phyloP scores from a whole-genome alignment of 2,113 vertebrate genomes.

The Tachysurus vachellii region DNA sequence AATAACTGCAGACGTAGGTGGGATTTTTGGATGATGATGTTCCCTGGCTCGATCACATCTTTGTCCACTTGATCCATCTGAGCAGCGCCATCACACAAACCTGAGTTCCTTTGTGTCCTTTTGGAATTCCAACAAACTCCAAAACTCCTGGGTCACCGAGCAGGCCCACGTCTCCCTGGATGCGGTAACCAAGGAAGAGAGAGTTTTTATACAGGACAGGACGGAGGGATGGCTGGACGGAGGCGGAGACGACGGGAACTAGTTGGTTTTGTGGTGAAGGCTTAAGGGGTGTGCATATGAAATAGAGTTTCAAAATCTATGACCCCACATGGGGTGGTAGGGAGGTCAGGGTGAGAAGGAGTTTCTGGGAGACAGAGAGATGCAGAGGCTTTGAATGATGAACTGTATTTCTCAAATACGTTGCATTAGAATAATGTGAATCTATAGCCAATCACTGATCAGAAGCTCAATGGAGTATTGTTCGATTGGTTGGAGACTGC shows the following conservation, averaged over 20 bases:
- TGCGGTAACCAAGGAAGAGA: conserved; percentile 64
- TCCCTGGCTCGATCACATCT: neutral
- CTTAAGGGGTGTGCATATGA: conserved; percentile 8
- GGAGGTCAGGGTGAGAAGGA: conserved; percentile 34
- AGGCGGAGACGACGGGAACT: conserved; percentile 31
- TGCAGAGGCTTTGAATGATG: conserved; percentile 3
- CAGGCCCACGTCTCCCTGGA: conserved; percentile 85
- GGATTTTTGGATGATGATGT: neutral
- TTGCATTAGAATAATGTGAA: neutral
- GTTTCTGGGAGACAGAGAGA: conserved; percentile 10
- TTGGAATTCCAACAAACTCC: conserved; percentile 85
- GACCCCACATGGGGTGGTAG: conserved; percentile 37
- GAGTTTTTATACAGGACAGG: conserved; percentile 57
- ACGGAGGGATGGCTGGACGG: conserved; percentile 30
- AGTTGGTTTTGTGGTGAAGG: conserved; percentile 40
- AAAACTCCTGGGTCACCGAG: conserved; percentile 80
- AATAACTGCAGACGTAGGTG: neutral
- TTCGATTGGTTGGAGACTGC: neutral
- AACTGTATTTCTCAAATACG: neutral
- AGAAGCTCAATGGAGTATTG: neutral
- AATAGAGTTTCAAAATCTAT: conserved; percentile 45
- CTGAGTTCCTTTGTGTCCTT: conserved; percentile 86
- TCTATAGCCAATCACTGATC: neutral
- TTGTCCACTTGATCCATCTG: conserved; percentile 38
- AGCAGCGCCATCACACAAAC: conserved; percentile 66